Evolutionary conservation across 2,888 invertebrate genomes (phyloP).

Genomic region (Spodoptera exigua): DNA sequence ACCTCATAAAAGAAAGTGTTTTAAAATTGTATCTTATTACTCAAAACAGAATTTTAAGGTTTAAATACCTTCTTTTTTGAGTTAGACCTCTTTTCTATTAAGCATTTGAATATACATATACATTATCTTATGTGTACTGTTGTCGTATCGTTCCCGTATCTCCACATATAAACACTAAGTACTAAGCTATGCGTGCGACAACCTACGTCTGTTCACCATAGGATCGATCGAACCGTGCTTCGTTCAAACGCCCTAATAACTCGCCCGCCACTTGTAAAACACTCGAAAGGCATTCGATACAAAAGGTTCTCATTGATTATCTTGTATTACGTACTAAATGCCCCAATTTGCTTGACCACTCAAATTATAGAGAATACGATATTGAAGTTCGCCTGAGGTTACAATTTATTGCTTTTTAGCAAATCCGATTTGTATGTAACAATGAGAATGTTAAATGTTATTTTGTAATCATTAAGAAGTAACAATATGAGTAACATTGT

Average conservation of each 20-base stretch:
- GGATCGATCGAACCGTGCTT: slow-evolving; percentile 25
- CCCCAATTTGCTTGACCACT: slow-evolving; percentile 55
- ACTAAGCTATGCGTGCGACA: slow-evolving; percentile 25
- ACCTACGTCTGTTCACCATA: slow-evolving; percentile 29
- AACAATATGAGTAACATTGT: no score
- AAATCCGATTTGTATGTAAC: slow-evolving; percentile 44
- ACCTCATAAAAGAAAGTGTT: no score
- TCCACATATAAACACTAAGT: slow-evolving; percentile 3
- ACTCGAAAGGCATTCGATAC: slow-evolving; percentile 61
- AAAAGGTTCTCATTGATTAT: slow-evolving; percentile 58
- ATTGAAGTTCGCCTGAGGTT: slow-evolving; percentile 38
- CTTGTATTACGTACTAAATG: slow-evolving; percentile 57
- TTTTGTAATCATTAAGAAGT: no score
- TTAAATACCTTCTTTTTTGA: no score
- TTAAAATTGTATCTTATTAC: no score
- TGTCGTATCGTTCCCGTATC: slow-evolving; percentile 26
- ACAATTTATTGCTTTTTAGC: slow-evolving; percentile 32
- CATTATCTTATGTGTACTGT: no score
- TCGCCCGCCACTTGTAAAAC: slow-evolving; percentile 55
- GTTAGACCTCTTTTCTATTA: no score
- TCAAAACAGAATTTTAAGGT: no score
- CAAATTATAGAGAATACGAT: slow-evolving; percentile 32
- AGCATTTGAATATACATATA: no score
- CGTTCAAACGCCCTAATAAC: slow-evolving; percentile 40
- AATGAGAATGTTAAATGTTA: slow-evolving; percentile 35